Conservation (phyloP, 2,888 invertebrate species). For the Lasius platythorax region DNA sequence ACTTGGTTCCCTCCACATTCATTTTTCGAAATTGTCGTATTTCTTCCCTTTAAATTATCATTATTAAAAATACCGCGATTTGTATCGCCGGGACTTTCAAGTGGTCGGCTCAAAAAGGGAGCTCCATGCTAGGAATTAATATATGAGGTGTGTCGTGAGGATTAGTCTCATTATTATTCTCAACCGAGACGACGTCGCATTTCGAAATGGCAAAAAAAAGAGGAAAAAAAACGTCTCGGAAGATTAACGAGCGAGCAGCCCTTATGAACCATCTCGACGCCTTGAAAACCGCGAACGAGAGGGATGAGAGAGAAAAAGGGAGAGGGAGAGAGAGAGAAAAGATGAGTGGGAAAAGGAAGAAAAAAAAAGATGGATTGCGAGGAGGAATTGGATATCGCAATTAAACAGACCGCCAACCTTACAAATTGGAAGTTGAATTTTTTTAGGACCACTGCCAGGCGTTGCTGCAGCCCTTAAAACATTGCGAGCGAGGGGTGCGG, state of each 20-base stretch:
- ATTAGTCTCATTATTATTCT: conserved; percentile 80
- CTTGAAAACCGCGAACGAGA: conserved; percentile 69
- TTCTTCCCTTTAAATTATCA: conserved; percentile 2
- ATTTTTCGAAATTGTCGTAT: neutral
- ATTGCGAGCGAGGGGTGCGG: conserved; percentile 68
- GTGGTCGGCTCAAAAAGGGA: conserved; percentile 56
- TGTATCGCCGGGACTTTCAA: conserved; percentile 61
- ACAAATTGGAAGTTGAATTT: conserved; percentile 84
- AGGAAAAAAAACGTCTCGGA: conserved; percentile 55
- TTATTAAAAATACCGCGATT: conserved; percentile 54
- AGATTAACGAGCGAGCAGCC: conserved; percentile 72
- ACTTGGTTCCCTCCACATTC: neutral
- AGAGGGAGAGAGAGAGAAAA: neutral
- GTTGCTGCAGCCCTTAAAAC: conserved; percentile 75
- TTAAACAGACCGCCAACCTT: conserved; percentile 81
- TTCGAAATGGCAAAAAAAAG: conserved; percentile 42
- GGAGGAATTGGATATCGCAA: conserved; percentile 81
- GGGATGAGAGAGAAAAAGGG: conserved; percentile 32
- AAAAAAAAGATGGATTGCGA: conserved; percentile 71
- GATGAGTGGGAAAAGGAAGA: conserved; percentile 24
- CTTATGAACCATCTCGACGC: conserved; percentile 67
- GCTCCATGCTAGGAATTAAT: conserved; percentile 70
- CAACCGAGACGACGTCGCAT: conserved; percentile 67
- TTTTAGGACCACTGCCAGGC: conserved; percentile 74
- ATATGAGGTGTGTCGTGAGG: conserved; percentile 75